Base-by-base conservation (phyloP, 2,888 invertebrate genomes). In the Eilema depressum region DNA sequence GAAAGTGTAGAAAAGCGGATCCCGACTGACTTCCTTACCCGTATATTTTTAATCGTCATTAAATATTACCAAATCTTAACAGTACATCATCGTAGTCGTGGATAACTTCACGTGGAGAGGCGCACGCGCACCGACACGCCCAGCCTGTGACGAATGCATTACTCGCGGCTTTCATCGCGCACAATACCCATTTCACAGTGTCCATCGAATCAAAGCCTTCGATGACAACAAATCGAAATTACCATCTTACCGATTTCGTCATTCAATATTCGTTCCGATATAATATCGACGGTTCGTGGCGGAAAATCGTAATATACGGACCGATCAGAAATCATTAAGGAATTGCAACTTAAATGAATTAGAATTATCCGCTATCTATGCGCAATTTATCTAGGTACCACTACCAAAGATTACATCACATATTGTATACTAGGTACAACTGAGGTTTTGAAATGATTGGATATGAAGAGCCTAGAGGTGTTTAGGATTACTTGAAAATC, bases 191-290 rank as follows among this genome's bases (percentile, higher is more conserved):
- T 91, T 90, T 89, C 89, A 89, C 89, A 90, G 88, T 85, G 88
- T 88, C 88, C 86, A 82, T 84, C 85, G 82, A 83, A 85, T 73
- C 69, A 66, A 73, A 66, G 66, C 60, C 57, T 57, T 85, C 86
- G 88, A 83, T 82, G 82, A 90, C 89, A 89, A 91, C 89, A 89
- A 92, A 92, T 92, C 91, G 85, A 91, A 90, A 90, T 93, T 90
- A 90, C 90, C 87, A 86, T 92, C 93, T 93, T 88, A 89, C 89
- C 87, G 88, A 93, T 94, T 92, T 89, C 86, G 86, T 88, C 90
- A 91, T 91, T 89, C 88, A 85, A 87, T 87, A 93, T 93, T 93
- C 93, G 93, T 92, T 93, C 92, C 93, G 90, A 92, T 92, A 91
- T 91, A 89, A 94, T 94, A 92, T 91, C 81, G 86, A 82, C 76